Evolutionary conservation across 2,888 invertebrate genomes (phyloP), one percentile per base, ranked within the genome.

Genomic region (Drosophila tanythrix): DNA sequence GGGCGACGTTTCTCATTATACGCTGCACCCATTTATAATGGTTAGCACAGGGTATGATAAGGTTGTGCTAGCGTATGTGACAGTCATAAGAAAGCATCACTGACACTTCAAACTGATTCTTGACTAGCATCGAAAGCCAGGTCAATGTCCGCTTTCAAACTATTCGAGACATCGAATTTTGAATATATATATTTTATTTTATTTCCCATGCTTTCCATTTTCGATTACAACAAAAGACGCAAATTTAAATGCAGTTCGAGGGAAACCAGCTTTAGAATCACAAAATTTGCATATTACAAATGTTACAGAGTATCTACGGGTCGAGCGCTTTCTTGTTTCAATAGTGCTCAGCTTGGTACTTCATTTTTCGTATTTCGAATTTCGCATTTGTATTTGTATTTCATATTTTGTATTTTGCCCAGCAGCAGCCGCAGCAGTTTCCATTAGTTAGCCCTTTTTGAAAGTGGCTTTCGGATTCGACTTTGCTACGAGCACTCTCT

Each of bases 361-460:
- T 68, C 68, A 58, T 59, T 55, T 58, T 59, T 36, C 31, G 10
- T 55, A 25, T 73, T 60, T 65, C 15, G 25, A 46, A 46, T 25
- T 46, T 46, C 8, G 46, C 46, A 46, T 46, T 46, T 46, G 46
- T 46, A 46, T 46, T 46, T 46, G 48, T 31, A 64, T 46, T 56
- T 61, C 43, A 40, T 48, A 65, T 70, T 79, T 76, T 68, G 27
- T 71, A 40, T 74, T 70, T 63, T 40, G 38, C 43, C 18, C 27
- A 60, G 50, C 63, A 56, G 33, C 73, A 68, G 60, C 82, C 7
- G 43, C 21, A 7, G 43, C 46, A 46, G 46, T 18, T 76, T 63
- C 83, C 81, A 83, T 86, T 83, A 86, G 77, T 64, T 73, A 52
- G 73, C 65, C 56, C 52, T 76, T 76, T 81, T 77, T 65, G 85